Evolutionary conservation across 1,140 invertebrate species (phyloP), one percentile per base, ranked within the genome.

Genomic region (Cherax quadricarinatus): DNA sequence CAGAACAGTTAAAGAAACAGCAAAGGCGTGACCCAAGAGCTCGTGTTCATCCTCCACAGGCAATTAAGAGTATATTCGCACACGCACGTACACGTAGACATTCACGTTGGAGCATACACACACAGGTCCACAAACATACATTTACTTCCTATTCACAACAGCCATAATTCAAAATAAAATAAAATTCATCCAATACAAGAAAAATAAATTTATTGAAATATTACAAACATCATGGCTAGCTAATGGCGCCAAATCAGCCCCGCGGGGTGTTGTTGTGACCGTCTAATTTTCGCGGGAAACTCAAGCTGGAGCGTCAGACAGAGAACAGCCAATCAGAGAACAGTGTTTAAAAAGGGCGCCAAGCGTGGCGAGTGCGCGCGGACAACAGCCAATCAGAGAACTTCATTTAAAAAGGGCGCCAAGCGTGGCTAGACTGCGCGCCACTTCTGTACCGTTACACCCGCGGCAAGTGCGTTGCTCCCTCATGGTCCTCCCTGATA

Each of bases 281-380:
- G n/a, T n/a, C 12, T 53, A 18, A 24, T 83, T 81, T 81, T 10
- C 79, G 79, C 51, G 48, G 48, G 51, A 82, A n/a, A 51, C 82
- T 57, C 10, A 21, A 57, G 62, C 30, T 14, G 12, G 53, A 14
- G 53, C 53, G 53, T 57, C 53, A 14, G 1, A 57, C 80, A 18
- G n/a, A n/a, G 7, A 21, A 18, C 49, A 24, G n/a, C 82, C 82
- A 84, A 84, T 84, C 82, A 84, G 82, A 53, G 82, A 16, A 4
- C 82, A 21, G 18, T 3, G 9, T 84, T 84, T n/a, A 84, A 84
- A 84, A 57, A 14, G 9, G 57, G 53, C 82, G 82, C 82, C 70
- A 66, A 66, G 16, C n/a, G 6, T 9, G 70, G 6, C 7, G 3
- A 6, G 70, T 3, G 70, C 5, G 21, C 70, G 18, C 21, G 49